Evolutionary conservation across 2,888 invertebrate species (phyloP).

Genomic region (Helicoverpa assulta): DNA sequence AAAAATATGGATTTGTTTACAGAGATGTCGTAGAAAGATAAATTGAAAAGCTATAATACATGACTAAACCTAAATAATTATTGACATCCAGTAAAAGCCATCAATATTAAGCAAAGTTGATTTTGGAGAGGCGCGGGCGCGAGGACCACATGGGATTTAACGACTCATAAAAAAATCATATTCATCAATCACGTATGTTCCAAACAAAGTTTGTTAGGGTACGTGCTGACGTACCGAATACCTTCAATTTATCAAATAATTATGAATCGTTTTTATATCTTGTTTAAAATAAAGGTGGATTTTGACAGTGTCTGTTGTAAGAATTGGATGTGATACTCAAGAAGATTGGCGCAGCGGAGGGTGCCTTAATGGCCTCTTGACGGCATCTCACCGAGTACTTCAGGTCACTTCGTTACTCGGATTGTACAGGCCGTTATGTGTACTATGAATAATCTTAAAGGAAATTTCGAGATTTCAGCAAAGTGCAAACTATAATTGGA

Average conservation of each 20-base stretch:
- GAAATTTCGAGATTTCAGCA: slow-evolving; percentile 68
- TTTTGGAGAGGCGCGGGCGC: slow-evolving; percentile 49
- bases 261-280: slow-evolving; percentile 56
- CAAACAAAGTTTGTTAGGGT: slow-evolving; percentile 62
- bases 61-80: slow-evolving; percentile 53
- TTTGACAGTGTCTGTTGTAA: slow-evolving; percentile 75
- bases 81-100: slow-evolving; percentile 49
- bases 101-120: slow-evolving; percentile 63
- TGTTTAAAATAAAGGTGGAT: slow-evolving; percentile 69
- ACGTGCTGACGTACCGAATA: slow-evolving; percentile 61
- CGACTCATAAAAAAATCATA: slow-evolving; percentile 67
- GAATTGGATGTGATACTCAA: slow-evolving; percentile 85
- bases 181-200: slow-evolving; percentile 66
- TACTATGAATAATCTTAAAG: slow-evolving; percentile 82
- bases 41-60: slow-evolving; percentile 13
- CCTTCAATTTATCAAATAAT: slow-evolving; percentile 65
- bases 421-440: slow-evolving; percentile 83
- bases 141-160: slow-evolving; percentile 62
- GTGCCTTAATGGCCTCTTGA: slow-evolving; percentile 88
- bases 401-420: slow-evolving; percentile 89
- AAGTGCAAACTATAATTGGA: slow-evolving; percentile 69
- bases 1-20: slow-evolving; percentile 22
- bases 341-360: slow-evolving; percentile 86
- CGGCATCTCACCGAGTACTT: slow-evolving; percentile 82
- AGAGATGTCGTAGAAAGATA: slow-evolving; percentile 1